A percentile compares a stretch with the other conserved stretches of the same genome.
phyloP scores from a whole-genome alignment of 1,140 invertebrate species.

The Pseudoatta argentina region DNA sequence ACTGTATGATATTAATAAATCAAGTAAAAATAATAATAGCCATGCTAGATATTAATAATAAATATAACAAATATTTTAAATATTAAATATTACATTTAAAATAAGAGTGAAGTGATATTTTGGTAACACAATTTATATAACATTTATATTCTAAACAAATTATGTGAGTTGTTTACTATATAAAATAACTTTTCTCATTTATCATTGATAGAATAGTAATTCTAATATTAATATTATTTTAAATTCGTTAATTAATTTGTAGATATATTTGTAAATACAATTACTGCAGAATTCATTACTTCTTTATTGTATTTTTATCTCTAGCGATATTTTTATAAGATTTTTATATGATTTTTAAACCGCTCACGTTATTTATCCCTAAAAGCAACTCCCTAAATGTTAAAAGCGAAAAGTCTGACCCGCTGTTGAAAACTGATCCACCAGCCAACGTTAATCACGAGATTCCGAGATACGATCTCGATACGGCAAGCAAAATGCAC shows the following conservation, averaged over 20 bases:
- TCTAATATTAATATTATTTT: background rate
- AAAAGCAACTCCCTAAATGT: background rate
- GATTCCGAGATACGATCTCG: slow-evolving; percentile 50
- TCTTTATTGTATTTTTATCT: background rate
- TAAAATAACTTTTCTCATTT: background rate
- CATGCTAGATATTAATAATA: too few relatives aligned
- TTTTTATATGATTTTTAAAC: background rate
- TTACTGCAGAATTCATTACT: background rate
- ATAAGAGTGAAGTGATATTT: too few relatives aligned
- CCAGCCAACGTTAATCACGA: slow-evolving; percentile 48
- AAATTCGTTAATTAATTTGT: background rate
- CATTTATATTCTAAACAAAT: background rate
- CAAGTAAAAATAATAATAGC: too few relatives aligned
- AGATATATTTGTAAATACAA: background rate
- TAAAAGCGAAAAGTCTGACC: slow-evolving; percentile 2
- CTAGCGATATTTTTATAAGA: background rate
- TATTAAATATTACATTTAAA: too few relatives aligned
- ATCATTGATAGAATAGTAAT: background rate
- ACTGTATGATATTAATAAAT: too few relatives aligned
- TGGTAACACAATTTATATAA: too few relatives aligned
- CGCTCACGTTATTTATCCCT: background rate
- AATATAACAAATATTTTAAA: too few relatives aligned
- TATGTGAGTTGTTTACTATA: background rate
- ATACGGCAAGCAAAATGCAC: slow-evolving; percentile 36
- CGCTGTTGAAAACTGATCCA: slow-evolving; percentile 48